Evolutionary conservation across 2,888 invertebrate genomes (phyloP).

Genomic region (Cataglyphis livida): DNA sequence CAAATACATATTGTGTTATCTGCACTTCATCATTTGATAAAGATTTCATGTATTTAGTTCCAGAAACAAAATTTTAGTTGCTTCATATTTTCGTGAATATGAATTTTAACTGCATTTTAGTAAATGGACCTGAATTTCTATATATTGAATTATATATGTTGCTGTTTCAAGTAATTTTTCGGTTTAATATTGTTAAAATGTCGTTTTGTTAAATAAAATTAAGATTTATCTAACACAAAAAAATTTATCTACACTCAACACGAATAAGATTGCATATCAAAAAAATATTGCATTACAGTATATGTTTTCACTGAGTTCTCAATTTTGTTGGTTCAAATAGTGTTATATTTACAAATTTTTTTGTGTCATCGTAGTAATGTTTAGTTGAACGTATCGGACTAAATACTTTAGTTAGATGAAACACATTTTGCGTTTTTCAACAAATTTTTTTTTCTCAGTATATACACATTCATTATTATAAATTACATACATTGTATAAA

Average conservation of each 20-base stretch:
- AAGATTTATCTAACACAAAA: not conserved
- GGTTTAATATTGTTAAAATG: not conserved
- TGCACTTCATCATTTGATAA: not conserved
- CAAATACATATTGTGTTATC: slow-evolving; percentile 1
- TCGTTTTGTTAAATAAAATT: not conserved
- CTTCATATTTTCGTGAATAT: slow-evolving; percentile 2
- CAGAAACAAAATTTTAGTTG: not conserved
- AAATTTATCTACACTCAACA: not conserved
- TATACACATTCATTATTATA: too few relatives aligned
- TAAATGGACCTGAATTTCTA: not conserved
- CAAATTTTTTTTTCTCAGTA: slow-evolving; percentile 5
- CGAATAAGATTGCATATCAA: not conserved
- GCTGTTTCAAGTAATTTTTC: not conserved
- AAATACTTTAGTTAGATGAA: not conserved
- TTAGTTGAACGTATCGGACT: not conserved
- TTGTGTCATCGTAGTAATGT: not conserved
- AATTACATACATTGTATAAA: too few relatives aligned
- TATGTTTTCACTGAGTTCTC: not conserved
- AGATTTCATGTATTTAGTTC: not conserved
- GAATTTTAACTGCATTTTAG: slow-evolving; percentile 8
- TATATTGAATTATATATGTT: not conserved
- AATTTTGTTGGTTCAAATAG: not conserved
- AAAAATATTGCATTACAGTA: slow-evolving; percentile 5
- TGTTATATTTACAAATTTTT: not conserved
- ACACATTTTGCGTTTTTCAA: not conserved